Conservation (phyloP, 2,113 vertebrate genomes). For the Tupaia tana region DNA sequence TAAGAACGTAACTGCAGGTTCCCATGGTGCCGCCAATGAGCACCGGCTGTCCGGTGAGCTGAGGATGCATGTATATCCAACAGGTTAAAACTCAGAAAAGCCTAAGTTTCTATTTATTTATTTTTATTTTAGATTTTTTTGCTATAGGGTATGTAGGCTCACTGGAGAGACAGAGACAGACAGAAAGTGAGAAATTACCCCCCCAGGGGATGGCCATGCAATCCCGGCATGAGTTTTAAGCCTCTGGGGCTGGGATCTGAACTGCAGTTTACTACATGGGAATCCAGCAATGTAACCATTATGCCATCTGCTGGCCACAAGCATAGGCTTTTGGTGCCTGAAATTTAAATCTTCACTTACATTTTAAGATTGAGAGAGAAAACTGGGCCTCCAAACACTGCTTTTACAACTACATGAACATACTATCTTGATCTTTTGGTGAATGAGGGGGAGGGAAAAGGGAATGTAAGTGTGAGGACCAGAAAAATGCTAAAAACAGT, state of each 20-base stretch:
- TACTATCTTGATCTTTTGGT: neutral
- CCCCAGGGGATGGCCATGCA: no score
- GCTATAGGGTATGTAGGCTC: no score
- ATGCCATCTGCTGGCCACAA: no score
- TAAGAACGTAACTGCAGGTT: constrained; percentile 98
- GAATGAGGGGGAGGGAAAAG: neutral
- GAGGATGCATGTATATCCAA: constrained; percentile 56
- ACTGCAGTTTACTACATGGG: no score
- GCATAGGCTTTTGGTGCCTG: neutral
- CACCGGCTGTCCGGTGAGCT: constrained; percentile 98
- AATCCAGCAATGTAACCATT: no score
- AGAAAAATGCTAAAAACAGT: neutral
- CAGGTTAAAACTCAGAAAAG: neutral
- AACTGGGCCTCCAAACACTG: neutral
- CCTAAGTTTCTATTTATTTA: no score
- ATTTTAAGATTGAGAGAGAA: neutral
- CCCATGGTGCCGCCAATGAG: constrained; percentile 99
- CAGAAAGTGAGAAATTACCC: no score
- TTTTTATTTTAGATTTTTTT: no score
- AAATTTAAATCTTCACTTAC: neutral
- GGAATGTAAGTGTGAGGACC: neutral
- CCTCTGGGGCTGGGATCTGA: no score
- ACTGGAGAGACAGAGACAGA: no score
- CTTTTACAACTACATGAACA: neutral
- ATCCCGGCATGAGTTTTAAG: no score